phyloP scores from a whole-genome alignment of 1,140 invertebrate species.

The Nasonia vitripennis region DNA sequence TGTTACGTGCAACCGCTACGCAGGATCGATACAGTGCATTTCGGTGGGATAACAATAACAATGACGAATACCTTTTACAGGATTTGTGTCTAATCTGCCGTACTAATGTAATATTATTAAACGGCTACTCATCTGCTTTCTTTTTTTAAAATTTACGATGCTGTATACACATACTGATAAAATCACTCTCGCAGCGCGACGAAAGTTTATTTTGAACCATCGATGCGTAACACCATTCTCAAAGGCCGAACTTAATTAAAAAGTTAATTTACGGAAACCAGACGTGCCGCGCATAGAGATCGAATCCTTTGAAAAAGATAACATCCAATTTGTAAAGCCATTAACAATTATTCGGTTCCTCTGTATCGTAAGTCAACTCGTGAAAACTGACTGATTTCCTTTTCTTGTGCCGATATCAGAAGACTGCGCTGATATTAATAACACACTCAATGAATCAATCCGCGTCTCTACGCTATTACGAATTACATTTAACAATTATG shows the following conservation, averaged over 20 bases:
- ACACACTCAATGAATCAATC: too few species aligned
- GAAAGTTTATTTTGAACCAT: too few species aligned
- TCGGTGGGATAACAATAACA: not conserved
- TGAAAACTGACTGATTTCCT: not conserved
- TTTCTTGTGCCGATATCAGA: not conserved
- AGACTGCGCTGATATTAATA: too few species aligned
- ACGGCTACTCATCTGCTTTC: not conserved
- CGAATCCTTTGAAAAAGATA: not conserved
- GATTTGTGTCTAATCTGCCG: not conserved
- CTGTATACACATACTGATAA: not conserved
- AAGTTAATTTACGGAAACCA: not conserved
- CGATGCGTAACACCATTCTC: too few species aligned
- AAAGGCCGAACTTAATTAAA: not conserved
- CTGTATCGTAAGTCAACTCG: not conserved
- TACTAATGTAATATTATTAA: not conserved
- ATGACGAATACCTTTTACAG: not conserved
- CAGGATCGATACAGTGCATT: not conserved
- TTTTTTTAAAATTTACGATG: not conserved
- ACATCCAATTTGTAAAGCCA: not conserved
- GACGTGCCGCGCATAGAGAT: not conserved
- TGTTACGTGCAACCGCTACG: not conserved
- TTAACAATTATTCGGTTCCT: not conserved
- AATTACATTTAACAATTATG: too few species aligned
- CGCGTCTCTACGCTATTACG: too few species aligned
- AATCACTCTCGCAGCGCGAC: not conserved